Base-by-base conservation (phyloP, 2,113 vertebrate species). In the Willisornis vidua region DNA sequence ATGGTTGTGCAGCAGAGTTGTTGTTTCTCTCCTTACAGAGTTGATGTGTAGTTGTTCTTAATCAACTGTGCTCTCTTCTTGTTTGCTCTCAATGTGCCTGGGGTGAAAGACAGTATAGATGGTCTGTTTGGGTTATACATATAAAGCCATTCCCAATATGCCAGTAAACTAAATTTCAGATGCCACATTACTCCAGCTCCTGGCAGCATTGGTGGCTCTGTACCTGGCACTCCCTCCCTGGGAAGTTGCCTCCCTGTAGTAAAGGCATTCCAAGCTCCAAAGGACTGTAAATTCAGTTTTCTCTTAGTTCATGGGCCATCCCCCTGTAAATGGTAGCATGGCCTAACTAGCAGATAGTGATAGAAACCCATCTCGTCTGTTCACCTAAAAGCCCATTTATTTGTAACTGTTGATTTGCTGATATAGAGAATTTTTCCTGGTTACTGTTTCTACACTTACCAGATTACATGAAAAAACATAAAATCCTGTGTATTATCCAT, bases 401-500 rank as follows among this genome's bases (percentile, higher is more conserved):
- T 96, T 91, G 26, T 90, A 94, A 91, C 63, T 61, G 46, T 45
- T 83, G 43, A 84, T 95, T 96, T 97, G 78, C 77, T 89, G 71
- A 75, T 91, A 46, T 0, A 52, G 63, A 85, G 48, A 58, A 37
- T 92, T 91, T 85, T 96, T 95, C 88, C 84, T 89, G 62, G 87
- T 95, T 89, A 87, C 80, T 97, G 62, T 97, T 96, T 96, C 73
- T 97, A 55, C 71, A 90, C 71, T 97, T 96, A 96, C 57, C 86
- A 97, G 95, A 97, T 97, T 95, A 96, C 94, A 94, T 97, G 89
- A 96, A 97, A 97, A 97, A 57, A 33, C 74, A 94, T 98, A 97
- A 98, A 96, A 89, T 97, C 83, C 85, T 97, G 97, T 96, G 85
- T 97, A 94, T 97, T 96, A 95, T 97, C 97, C 91, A 97, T 98